Base-by-base conservation (phyloP, 2,888 invertebrate species). In the Athalia cordata region DNA sequence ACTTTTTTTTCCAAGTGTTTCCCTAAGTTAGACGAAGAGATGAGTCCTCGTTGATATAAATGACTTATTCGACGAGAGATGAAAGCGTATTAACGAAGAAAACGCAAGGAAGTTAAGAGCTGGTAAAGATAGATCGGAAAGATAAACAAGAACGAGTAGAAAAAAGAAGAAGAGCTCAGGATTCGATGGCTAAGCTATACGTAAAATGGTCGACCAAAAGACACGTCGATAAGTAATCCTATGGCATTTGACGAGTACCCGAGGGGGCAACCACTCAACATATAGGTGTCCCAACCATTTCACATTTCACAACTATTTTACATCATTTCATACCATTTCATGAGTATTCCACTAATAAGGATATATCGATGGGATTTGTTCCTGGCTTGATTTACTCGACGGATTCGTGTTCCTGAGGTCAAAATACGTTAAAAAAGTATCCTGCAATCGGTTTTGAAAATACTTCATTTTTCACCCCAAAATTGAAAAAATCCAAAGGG, bases 71-170 rank as follows among this genome's bases (percentile, higher is more conserved):
- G 49, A 9, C 49, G 67, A 67, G 47, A 50, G 67, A 67, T 67
- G 49, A 67, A 50, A 67, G 67, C 67, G 67, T 49, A 67, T 67
- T 67, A 67, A 67, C 29, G 50, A 67, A 67, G 67, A 67, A 67
- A 67, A 67, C 29, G 67, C 67, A 15, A 13, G 13, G 50, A 67
- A 50, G 67, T 67, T 67, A 67, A 67, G 67, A 67, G 67, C 29
- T 29, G 29, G 67, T 11, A 15, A 50, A 67, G 49, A 67, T 67
- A 50, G 67, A 67, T 67, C 29, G 67, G 15, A 13, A 49, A 50
- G 50, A 45, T 67, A 67, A 67, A 67, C 67, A 67, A 50, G 13
- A 67, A 67, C 13, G 67, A 9, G 13, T 50, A 50, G 49, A 8
- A 15, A 13, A 64, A 43, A 29, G 13, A 8, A 9, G 15, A 67